phyloP scores from a whole-genome alignment of 2,888 invertebrate genomes.

The Tholera decimalis region DNA sequence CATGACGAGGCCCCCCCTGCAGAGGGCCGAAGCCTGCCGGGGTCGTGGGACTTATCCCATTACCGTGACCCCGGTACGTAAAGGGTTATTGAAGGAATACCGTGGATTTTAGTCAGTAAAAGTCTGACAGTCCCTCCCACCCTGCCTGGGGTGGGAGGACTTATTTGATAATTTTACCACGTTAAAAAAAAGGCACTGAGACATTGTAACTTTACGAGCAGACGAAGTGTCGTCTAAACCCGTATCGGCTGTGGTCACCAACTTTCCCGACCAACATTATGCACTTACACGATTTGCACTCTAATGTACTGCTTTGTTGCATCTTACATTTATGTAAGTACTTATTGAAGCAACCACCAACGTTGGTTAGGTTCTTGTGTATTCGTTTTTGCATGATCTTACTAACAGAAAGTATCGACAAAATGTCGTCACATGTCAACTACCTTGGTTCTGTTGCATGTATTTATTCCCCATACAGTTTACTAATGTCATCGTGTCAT shows the following conservation, averaged over 20 bases:
- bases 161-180: no score
- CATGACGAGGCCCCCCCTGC: no score
- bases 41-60: no score
- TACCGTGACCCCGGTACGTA: no score
- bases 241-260: conserved; percentile 65
- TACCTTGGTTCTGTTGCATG: conserved; percentile 19
- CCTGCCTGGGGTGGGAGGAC: no score
- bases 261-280: conserved; percentile 66
- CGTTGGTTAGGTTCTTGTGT: conserved; percentile 25
- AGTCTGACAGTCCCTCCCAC: no score
- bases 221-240: conserved; percentile 60
- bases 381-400: conserved; percentile 17
- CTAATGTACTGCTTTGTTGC: conserved; percentile 26
- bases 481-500: conserved; percentile 18
- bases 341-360: conserved; percentile 11
- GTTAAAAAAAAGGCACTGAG: not conserved
- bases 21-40: no score
- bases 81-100: no score
- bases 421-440: conserved; percentile 25
- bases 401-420: conserved; percentile 35
- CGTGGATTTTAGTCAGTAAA: no score
- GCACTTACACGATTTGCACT: conserved; percentile 57
- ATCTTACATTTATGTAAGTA: conserved; percentile 18
- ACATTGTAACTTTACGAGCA: conserved; percentile 44
- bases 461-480: conserved; percentile 16